Evolutionary conservation across 2,797 vertebrate species (phyloP), one percentile per base, ranked within the genome.

Genomic region (Tragopan temminckii): DNA sequence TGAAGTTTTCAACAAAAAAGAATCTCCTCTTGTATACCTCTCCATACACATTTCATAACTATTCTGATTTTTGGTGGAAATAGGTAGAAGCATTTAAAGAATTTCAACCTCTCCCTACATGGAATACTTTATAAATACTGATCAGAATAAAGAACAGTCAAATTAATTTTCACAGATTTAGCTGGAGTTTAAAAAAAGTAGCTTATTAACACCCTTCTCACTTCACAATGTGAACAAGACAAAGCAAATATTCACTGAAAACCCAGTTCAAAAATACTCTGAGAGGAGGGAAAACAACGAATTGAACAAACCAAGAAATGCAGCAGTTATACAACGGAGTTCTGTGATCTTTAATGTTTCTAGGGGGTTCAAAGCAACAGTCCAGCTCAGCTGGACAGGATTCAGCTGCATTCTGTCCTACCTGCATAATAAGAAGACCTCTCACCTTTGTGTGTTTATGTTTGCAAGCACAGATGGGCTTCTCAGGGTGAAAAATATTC

Each of bases 391-490:
- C 46, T 90, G 67, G 78, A 53, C 27, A 50, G 35, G 11, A 89
- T 55, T 88, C 48, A 82, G 48, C n/a, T 21, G 50, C 38, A 15
- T 43, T 89, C 78, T 67, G 42, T 72, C 40, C 27, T 82, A n/a
- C 62, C 50, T 82, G 76, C n/a, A 86, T 90, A 88, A 92, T 66
- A 84, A 80, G 53, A 25, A 93, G 69, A 95, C 70, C 66, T 85
- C 70, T 92, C 50, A 75, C 87, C 50, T 89, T 75, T 38, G 33
- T 18, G 7, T 72, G 58, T 85, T 89, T 87, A 21, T 68, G 43
- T 87, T 80, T 95, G 31, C 57, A 84, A 69, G 18, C 64, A 87
- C 43, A 87, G 29, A 89, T 42, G 36, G 15, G 9, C 57, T 92
- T 25, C 68, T 74, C 36, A 67, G 67, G 23, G 5, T 68, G 55